Evolutionary conservation across 2,797 vertebrate species (phyloP).

Genomic region (Natrix natrix): DNA sequence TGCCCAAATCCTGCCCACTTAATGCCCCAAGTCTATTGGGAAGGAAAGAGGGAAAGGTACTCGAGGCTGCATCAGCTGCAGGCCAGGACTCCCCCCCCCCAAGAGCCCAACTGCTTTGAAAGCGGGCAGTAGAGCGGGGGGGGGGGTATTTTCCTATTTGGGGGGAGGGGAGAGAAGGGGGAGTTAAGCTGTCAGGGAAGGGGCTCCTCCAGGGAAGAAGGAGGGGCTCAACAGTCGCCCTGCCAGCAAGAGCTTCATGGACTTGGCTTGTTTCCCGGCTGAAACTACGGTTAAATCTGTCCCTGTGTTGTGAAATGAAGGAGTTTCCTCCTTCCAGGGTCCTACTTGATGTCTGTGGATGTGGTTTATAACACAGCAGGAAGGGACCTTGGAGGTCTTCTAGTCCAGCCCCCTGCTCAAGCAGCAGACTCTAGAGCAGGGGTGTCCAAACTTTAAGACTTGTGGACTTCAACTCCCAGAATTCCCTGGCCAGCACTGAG

Average conservation of each 20-base stretch:
- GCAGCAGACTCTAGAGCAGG: no score
- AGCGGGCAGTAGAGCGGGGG: not conserved
- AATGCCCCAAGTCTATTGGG: not conserved
- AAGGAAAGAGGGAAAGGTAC: not conserved
- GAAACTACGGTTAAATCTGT: no score
- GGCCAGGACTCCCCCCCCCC: not conserved
- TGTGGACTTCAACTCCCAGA: no score
- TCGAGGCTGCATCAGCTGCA: not conserved
- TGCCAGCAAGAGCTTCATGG: not conserved
- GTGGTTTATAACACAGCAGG: no score
- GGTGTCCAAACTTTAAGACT: no score
- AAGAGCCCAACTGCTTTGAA: not conserved
- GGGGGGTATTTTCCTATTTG: not conserved
- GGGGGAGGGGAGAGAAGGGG: not conserved
- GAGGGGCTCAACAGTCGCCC: constrained; percentile 40
- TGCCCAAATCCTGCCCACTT: not conserved
- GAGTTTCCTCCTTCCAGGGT: no score
- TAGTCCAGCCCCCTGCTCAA: no score
- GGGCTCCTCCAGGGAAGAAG: constrained; percentile 53
- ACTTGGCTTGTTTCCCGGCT: no score
- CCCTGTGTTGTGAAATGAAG: no score
- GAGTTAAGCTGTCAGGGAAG: constrained; percentile 35
- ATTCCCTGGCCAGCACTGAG: no score
- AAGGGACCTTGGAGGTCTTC: no score
- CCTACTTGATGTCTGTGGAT: no score